Evolutionary conservation across 64 coral and sea anemone genomes (phyloP).

Genomic region (Stichodactyla helianthus): DNA sequence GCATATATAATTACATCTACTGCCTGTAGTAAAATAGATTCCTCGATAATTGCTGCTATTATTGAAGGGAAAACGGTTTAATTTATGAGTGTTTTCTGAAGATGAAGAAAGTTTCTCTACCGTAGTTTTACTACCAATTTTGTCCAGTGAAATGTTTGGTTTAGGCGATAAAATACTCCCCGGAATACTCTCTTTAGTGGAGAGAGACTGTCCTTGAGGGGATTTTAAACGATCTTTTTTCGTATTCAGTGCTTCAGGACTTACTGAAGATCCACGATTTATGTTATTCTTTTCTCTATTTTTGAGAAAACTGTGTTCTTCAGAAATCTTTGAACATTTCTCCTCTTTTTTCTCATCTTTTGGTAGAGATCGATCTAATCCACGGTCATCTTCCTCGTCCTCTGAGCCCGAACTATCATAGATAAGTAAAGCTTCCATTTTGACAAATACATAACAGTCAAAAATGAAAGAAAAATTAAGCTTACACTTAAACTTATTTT

Average conservation of each 20-base stretch:
- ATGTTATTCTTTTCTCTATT: neutral
- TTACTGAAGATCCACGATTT: neutral
- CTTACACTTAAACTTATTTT: no score
- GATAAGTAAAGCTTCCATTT: conserved; percentile 29
- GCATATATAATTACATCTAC: neutral
- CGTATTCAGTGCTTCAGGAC: neutral
- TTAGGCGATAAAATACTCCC: neutral
- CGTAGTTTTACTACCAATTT: neutral
- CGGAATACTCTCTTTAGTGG: neutral
- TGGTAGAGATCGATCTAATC: neutral
- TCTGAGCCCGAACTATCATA: conserved; percentile 29
- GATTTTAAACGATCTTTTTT: neutral
- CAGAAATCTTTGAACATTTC: neutral
- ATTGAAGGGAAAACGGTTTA: neutral
- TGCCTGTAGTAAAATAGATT: neutral
- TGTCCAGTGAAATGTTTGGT: neutral
- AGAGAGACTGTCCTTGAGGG: neutral
- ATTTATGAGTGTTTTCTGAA: no score
- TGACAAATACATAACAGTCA: neutral
- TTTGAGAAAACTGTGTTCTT: neutral
- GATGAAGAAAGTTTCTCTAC: neutral
- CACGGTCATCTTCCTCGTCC: neutral
- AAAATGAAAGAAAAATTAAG: no score
- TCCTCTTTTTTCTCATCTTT: neutral
- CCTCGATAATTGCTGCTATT: neutral